Base-by-base conservation (phyloP, 1,140 invertebrate species). In the Stegodyphus dumicola region DNA sequence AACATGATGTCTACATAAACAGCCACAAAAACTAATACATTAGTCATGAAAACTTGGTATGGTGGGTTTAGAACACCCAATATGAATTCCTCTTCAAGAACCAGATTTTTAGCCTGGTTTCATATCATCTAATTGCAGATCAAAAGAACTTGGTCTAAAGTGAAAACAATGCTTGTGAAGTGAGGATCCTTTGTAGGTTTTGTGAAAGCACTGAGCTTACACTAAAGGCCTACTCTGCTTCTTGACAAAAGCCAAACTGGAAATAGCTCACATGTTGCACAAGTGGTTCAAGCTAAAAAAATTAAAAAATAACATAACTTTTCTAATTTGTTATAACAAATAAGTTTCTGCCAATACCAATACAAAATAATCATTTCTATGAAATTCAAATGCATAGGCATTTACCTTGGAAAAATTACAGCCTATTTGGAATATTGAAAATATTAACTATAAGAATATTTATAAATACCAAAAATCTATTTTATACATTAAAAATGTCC, bases 221-320 rank as follows among this genome's bases (percentile, higher is more conserved):
- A 76, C 78, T 60, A 80, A 13, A 17, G 64, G 77, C 77, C 52
- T 60, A 80, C 78, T 73, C 67, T 80, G 60, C 60, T 76, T 76
- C 80, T 84, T 84, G 80, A 84, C 73, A 84, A 74, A 76, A 84
- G 73, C 80, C 80, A 75, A 84, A 84, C 80, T 76, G 80, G 80
- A 69, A 83, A 83, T 83, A 60, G 78, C 69, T 71, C 69, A 74
- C 49, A 75, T 54, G 80, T 67, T 66, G 80, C 80, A 84, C 80
- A 84, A 76, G 80, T 76, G 80, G 75, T 84, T 73, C 75, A 76
- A 73, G 71, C 76, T 76, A 84, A 84, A 84, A 84, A 83, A 75
- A 60, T 84, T 76, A 84, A 84, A 76, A 81, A 84, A 84, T 56
- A 67, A 84, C 73, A 84, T 84, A 76, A 84, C 80, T 84, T 84